Percentiles rank a stretch among this genome's conserved stretches.
These are phyloP conservation scores for Chaetodon trifasciatus DNA, from an alignment of 2,797 vertebrate genomes.

Conservation along the genomic window DNA sequence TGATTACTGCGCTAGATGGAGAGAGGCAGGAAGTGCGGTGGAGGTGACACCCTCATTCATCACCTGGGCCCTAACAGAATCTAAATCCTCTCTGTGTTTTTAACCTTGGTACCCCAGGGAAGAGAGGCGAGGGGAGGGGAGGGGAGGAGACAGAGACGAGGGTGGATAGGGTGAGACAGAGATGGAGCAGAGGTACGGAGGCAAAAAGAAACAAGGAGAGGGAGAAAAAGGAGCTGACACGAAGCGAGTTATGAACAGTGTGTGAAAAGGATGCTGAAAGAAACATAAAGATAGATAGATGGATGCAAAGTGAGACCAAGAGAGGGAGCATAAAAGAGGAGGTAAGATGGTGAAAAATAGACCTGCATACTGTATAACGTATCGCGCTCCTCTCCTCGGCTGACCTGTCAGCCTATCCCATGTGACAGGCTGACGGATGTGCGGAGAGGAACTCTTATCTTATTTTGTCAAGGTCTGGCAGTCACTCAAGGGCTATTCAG, in stretches of 20 bases:
- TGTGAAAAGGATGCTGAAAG: slow-evolving; percentile 21
- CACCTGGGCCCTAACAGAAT: slow-evolving; percentile 74
- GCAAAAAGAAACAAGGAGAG: slow-evolving; percentile 25
- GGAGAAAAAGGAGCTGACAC: slow-evolving; percentile 46
- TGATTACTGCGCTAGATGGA: slow-evolving; percentile 77
- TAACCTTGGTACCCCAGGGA: slow-evolving; percentile 81
- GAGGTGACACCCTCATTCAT: slow-evolving; percentile 84
- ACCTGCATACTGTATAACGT: slow-evolving; percentile 59
- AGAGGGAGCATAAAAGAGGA: slow-evolving; percentile 30
- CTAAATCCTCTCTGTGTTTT: slow-evolving; percentile 81
- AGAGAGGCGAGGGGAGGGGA: slow-evolving; percentile 16
- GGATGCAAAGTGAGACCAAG: slow-evolving; percentile 49
- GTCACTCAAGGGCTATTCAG: slow-evolving; percentile 84
- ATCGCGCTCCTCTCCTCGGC: slow-evolving; percentile 49
- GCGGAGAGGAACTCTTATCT: slow-evolving; percentile 86
- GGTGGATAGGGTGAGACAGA: slow-evolving; percentile 33
- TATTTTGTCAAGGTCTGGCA: slow-evolving; percentile 88
- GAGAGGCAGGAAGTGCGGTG: slow-evolving; percentile 70
- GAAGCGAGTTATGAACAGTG: slow-evolving; percentile 43
- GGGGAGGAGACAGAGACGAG: slow-evolving; percentile 38
- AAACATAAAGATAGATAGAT: slow-evolving; percentile 61
- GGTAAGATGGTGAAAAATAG: slow-evolving; percentile 57
- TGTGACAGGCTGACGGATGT: slow-evolving; percentile 85
- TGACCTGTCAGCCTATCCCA: slow-evolving; percentile 73
- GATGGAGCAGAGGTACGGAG: slow-evolving; percentile 48